Conservation (phyloP, 1,140 invertebrate genomes). For the Lethocerus indicus region DNA sequence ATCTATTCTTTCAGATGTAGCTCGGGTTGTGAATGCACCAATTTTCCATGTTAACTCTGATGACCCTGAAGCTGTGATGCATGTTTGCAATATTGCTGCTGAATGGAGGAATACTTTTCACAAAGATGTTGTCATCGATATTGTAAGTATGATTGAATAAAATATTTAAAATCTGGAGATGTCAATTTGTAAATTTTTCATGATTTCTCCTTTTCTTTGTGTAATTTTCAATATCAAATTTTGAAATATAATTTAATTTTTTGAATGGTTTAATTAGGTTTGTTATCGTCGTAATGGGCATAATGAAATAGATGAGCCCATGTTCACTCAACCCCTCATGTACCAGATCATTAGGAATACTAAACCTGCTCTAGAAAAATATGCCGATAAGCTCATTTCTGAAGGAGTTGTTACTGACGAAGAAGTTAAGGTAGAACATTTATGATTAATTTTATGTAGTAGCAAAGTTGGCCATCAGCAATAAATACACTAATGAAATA, state of each 20-base stretch:
- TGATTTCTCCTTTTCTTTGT: not conserved
- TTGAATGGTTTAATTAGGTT: constrained; percentile 31
- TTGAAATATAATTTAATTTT: not conserved
- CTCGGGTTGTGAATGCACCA: constrained; percentile 93
- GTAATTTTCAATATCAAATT: not conserved
- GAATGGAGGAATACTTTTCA: constrained; percentile 97
- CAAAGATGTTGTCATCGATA: constrained; percentile 94
- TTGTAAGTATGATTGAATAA: constrained; percentile 33
- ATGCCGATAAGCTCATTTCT: constrained; percentile 75
- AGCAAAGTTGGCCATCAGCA: not conserved
- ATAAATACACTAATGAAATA: not conserved
- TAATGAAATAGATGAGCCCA: constrained; percentile 98
- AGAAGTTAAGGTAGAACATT: constrained; percentile 59
- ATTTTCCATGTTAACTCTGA: constrained; percentile 99
- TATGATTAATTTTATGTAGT: not conserved
- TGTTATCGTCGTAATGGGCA: constrained; percentile 94
- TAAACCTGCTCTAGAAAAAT: constrained; percentile 63
- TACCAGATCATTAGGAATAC: constrained; percentile 86
- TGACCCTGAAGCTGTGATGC: constrained; percentile 95
- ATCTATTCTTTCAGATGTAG: constrained; percentile 55
- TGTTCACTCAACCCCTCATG: constrained; percentile 99
- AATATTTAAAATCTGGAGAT: not conserved
- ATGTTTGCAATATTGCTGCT: constrained; percentile 94
- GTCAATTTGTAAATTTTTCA: not conserved
- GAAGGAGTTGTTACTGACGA: constrained; percentile 75